phyloP scores from a whole-genome alignment of 2,797 vertebrate genomes.

The Acridotheres tristis region DNA sequence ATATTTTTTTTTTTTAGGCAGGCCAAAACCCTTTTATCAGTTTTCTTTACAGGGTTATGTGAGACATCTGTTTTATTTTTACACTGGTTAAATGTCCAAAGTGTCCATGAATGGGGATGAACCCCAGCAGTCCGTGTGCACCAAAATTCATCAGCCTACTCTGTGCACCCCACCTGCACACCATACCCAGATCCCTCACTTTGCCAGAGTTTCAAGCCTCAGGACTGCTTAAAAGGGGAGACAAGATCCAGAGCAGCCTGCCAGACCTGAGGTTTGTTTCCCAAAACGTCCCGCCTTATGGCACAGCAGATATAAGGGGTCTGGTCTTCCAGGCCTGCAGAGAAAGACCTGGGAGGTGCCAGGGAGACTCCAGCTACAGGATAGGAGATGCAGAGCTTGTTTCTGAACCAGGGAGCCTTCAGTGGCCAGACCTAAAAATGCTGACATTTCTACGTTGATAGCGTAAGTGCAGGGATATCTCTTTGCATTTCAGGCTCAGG shows the following conservation, averaged over 20 bases:
- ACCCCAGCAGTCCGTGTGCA: rapidly evolving
- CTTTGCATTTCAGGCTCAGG: not conserved
- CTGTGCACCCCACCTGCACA: rapidly evolving
- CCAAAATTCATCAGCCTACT: not conserved
- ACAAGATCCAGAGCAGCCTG: not conserved
- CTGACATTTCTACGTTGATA: not conserved
- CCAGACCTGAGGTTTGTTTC: not conserved
- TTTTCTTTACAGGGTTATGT: not conserved
- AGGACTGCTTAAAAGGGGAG: not conserved
- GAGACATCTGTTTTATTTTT: not conserved
- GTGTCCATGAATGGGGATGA: not conserved
- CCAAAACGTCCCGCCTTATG: not conserved
- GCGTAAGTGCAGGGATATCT: not conserved
- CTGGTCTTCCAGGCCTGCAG: not conserved
- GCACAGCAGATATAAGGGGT: not conserved
- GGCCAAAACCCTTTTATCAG: not conserved
- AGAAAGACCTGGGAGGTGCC: not conserved
- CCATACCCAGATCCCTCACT: not conserved
- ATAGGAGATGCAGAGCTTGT: not conserved
- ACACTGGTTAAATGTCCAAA: not conserved
- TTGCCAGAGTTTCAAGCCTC: not conserved
- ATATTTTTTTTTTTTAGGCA: not conserved
- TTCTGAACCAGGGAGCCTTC: not conserved
- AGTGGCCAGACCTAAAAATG: not conserved
- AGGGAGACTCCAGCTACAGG: rapidly evolving